Base-by-base conservation (phyloP, 2,888 invertebrate genomes). In the Xestoiulus laeticollis region DNA sequence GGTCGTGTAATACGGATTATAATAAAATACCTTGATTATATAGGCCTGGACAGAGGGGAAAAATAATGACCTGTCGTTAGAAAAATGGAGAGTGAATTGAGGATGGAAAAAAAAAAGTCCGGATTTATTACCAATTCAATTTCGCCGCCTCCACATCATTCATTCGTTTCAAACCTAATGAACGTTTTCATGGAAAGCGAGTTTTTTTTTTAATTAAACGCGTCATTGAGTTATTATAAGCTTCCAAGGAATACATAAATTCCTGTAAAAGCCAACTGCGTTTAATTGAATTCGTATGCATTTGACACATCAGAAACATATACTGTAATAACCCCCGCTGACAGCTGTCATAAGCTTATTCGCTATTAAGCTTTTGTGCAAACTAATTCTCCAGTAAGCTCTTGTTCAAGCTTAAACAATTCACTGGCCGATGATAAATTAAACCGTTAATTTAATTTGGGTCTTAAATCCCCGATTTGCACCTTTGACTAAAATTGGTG, bases 1-100 rank as follows among this genome's bases (percentile, higher is more conserved):
- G 78, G 78, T 78, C 78, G 32, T 78, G 78, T 78, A 78, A 78
- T 78, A 12, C 78, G 78, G 78, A 78, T 78, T 78, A 78, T 78
- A 32, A 78, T 78, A 78, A 78, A 78, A 78, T 32, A 78, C 78
- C 78, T 78, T 32, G 30, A 78, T 78, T 78, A 78, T 30, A 14
- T 26, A 78, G 30, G 78, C 78, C 78, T 32, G 78, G 78, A 32
- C 30, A 78, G 30, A 78, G 26, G n/a, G n/a, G 78, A 30, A 78
- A 48, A 78, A 30, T 78, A 32, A 78, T 78, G 78, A 14, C 78
- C 78, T 30, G 14, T 14, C 78, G 30, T 1, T 78, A 30, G 78
- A 78, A 78, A 68, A 68, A 78, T 26, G 26, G 68, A 68, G 26
- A 22, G 78, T 38, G 38, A 38, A 38, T 78, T 78, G 78, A 78